Base-by-base conservation (phyloP, 2,888 invertebrate genomes). In the Tryphoninae sp. region DNA sequence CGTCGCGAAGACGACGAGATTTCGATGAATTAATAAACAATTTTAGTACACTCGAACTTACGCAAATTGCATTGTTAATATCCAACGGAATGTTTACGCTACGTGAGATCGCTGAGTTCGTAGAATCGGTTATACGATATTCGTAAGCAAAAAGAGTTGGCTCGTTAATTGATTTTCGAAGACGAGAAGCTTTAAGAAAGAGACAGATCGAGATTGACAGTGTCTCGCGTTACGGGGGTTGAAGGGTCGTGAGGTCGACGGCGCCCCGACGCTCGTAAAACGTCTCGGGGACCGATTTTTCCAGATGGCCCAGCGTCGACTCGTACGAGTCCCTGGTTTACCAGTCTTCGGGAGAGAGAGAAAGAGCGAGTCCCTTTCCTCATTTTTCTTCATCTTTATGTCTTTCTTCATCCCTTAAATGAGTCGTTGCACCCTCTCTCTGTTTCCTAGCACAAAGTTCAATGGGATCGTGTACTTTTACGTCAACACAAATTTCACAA, bases 251-350 rank as follows among this genome's bases (percentile, higher is more conserved):
- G 58, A 55, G 74, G 75, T 85, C 71, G 68, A 65, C 85, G 89
- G 89, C 89, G 89, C 89, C 88, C 86, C 71, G 80, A 78, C 80
- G 87, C 85, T 87, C 90, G 87, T 91, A 91, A 91, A 90, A 86
- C 85, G 89, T 88, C 86, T 88, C 83, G 82, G 33, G 84, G 83
- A 80, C 82, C 78, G 68, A 87, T 88, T 89, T 26, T 89, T 89
- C 90, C 90, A 90, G 88, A 90, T 91, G 90, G 89, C 90, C 87
- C 84, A 84, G 79, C 74, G 77, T 80, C 78, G 84, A 78, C 81
- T 78, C 74, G 75, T 64, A 58, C 65, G 58, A 65, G 75, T 75
- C 49, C 75, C 61, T 64, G 49, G 23, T 59, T n/a, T 58, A 55
- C 11, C 45, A 58, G 42, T 51, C n/a, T 77, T 61, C 42, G 23